phyloP scores from a whole-genome alignment of 2,797 vertebrate species.

The Anguilla marmorata region DNA sequence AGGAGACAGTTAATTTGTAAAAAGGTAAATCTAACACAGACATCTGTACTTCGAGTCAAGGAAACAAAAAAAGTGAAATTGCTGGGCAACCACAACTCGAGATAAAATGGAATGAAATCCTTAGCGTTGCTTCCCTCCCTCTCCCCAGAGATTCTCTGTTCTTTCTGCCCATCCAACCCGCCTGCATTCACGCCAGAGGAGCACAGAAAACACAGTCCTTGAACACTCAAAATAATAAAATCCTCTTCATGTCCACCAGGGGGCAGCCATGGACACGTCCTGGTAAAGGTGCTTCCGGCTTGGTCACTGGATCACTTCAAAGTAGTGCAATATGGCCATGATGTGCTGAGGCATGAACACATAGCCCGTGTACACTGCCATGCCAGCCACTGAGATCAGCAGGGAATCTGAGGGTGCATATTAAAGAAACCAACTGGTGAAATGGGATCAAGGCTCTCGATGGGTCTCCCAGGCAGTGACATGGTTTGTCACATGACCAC shows the following conservation, averaged over 20 bases:
- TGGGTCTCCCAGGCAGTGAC: background rate
- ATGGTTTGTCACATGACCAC: background rate
- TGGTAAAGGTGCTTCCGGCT: conserved; percentile 1
- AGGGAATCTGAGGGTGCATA: conserved; percentile 79
- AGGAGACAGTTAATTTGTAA: background rate
- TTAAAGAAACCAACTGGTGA: conserved; percentile 64
- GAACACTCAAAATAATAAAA: conserved; percentile 1
- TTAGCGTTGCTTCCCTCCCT: background rate
- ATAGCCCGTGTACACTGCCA: conserved; percentile 94
- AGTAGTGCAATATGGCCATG: conserved; percentile 97
- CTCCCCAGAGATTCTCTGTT: conserved; percentile 5
- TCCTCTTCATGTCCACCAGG: conserved; percentile 3
- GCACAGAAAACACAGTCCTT: background rate
- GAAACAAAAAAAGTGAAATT: conserved; percentile 6
- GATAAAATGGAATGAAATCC: conserved; percentile 24
- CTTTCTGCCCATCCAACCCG: background rate
- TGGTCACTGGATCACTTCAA: conserved; percentile 88
- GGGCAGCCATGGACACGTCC: background rate
- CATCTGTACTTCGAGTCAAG: conserved; percentile 23
- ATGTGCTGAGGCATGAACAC: conserved; percentile 99
- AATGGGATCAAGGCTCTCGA: background rate
- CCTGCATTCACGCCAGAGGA: conserved; percentile 18
- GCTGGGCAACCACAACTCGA: conserved; percentile 22
- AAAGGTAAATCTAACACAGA: conserved; percentile 30
- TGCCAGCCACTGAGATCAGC: conserved; percentile 86